Evolutionary conservation across 2,888 invertebrate genomes (phyloP), one percentile per base, ranked within the genome.

Genomic region (Trisateles emortualis): DNA sequence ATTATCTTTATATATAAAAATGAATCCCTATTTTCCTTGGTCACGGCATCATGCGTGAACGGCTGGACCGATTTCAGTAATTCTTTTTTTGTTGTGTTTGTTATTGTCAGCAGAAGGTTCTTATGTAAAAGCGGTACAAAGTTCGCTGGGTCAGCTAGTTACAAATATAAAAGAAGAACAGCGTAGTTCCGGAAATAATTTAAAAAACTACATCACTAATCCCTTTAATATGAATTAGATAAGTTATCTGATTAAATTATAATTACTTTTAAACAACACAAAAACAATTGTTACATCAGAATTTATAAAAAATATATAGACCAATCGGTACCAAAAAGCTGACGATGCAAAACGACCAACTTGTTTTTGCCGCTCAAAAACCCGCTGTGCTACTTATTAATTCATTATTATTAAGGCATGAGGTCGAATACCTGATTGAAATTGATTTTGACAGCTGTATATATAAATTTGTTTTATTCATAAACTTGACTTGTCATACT

Each of bases 251-350:
- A 72, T 66, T 6, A 17, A 30, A 66, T 63, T 64, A 58, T 70
- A 70, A 70, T 70, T 70, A 70, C 58, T 68, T 70, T 59, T 57
- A 55, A 47, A 59, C 48, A 51, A 45, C 62, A 70, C 70, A 68
- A 44, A 66, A 58, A 47, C 45, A 32, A 65, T 68, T 64, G 64
- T 72, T 67, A 64, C 68, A 62, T 64, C 59, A 64, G 47, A 40
- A 36, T 51, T 47, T 56, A 55, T 47, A 40, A 24, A 52, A 55
- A 59, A 64, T 61, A 62, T 63, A 22, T 71, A 24, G 67, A 67
- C 49, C 72, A 59, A 49, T 33, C 48, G 35, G 29, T 46, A 19
- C 13, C 4, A 51, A 62, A 57, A 67, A 64, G 49, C 47, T 52
- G 33, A 55, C 53, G 42, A 64, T 58, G 43, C 32, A 33, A 54